Conservation (phyloP, 2,888 invertebrate species). For the Agrochola litura region DNA sequence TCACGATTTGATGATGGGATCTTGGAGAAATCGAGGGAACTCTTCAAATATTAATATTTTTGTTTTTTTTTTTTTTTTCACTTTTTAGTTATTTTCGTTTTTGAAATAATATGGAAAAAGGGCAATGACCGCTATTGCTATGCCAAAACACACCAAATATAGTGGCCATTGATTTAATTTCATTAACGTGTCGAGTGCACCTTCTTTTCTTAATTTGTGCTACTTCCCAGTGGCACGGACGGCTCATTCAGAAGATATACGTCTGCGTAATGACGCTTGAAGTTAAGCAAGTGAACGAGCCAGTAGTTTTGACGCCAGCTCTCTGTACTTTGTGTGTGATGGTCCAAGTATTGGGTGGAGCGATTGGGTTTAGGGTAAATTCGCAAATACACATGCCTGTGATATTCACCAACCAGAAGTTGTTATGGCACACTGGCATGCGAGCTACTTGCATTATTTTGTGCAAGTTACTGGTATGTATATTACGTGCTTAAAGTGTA, state of each 20-base stretch:
- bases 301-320: constrained; percentile 70
- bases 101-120: neutral
- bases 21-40: no score
- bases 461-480: neutral
- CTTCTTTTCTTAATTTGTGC: constrained; percentile 26
- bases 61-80: no score
- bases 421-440: neutral
- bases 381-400: neutral
- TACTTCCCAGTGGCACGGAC: constrained; percentile 36
- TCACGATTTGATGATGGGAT: no score
- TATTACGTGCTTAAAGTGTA: neutral
- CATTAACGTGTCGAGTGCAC: neutral
- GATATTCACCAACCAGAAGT: neutral
- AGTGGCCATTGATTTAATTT: neutral
- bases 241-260: constrained; percentile 68
- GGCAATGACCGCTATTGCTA: neutral
- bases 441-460: neutral
- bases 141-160: neutral
- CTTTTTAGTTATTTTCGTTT: no score
- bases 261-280: constrained; percentile 73
- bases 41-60: no score
- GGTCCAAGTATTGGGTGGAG: constrained; percentile 19
- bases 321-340: constrained; percentile 51
- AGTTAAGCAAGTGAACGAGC: constrained; percentile 70
- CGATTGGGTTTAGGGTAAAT: neutral